Conservation (phyloP, 2,888 invertebrate genomes). For the Prenolepis imparis region DNA sequence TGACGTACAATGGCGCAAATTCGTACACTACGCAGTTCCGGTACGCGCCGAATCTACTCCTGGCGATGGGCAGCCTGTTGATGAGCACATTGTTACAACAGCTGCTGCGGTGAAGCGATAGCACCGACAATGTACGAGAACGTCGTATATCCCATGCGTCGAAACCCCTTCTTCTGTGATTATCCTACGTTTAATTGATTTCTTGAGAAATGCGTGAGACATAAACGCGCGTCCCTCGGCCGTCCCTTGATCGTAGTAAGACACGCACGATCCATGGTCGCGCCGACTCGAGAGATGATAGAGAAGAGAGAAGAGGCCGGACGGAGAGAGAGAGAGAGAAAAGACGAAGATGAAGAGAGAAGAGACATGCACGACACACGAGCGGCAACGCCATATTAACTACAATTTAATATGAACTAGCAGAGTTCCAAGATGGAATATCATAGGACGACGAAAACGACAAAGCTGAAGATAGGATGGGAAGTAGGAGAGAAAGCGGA, state of each 20-base stretch:
- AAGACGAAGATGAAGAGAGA: constrained; percentile 60
- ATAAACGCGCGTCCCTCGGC: constrained; percentile 69
- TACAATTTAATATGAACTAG: constrained; percentile 76
- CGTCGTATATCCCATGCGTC: constrained; percentile 80
- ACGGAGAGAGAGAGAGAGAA: constrained; percentile 34
- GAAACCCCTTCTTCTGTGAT: constrained; percentile 86
- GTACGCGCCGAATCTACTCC: constrained; percentile 74
- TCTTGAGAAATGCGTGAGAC: constrained; percentile 72
- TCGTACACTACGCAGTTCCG: constrained; percentile 72
- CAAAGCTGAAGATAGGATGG: constrained; percentile 40
- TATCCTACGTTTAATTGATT: constrained; percentile 86
- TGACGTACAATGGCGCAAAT: constrained; percentile 90
- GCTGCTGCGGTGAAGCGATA: constrained; percentile 85
- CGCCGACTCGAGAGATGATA: constrained; percentile 72
- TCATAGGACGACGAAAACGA: constrained; percentile 9
- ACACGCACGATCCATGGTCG: constrained; percentile 73
- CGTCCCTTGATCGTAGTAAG: constrained; percentile 71
- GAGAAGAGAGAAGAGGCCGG: constrained; percentile 61
- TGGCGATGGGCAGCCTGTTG: constrained; percentile 80
- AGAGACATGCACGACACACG: constrained; percentile 74
- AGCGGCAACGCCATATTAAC: constrained; percentile 83
- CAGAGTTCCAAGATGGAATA: constrained; percentile 65
- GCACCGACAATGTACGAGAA: constrained; percentile 68
- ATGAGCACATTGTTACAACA: constrained; percentile 80
- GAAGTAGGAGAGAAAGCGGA: constrained; percentile 35